These are phyloP conservation scores for Cyanoderma ruficeps DNA, from an alignment of 2,113 vertebrate species.

Conservation along the genomic window DNA sequence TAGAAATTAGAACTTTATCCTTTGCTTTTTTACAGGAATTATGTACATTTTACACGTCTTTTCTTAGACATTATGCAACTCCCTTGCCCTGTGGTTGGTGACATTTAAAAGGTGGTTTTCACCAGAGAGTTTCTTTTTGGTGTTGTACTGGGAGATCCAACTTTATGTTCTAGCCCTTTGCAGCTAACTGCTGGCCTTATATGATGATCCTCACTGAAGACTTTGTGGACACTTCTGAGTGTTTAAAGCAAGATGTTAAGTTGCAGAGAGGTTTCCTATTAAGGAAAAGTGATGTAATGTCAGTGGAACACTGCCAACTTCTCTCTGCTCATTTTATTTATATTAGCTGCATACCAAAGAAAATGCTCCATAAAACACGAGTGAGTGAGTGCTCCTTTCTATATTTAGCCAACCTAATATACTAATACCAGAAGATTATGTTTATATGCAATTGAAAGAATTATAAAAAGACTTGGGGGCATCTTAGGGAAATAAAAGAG, in stretches of 20 bases:
- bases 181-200: constrained; percentile 28
- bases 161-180: not conserved
- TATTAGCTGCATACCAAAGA: constrained; percentile 77
- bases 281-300: constrained; percentile 83
- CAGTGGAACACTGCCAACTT: constrained; percentile 66
- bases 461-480: constrained; percentile 37
- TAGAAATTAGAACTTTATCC: not conserved
- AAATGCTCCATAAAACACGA: constrained; percentile 53
- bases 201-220: constrained; percentile 53
- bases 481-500: constrained; percentile 48
- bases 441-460: constrained; percentile 69
- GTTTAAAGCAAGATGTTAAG: constrained; percentile 66
- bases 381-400: constrained; percentile 52
- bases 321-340: constrained; percentile 72
- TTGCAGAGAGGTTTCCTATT: constrained; percentile 81
- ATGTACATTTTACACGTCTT: not conserved
- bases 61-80: not conserved
- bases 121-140: not conserved
- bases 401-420: constrained; percentile 76
- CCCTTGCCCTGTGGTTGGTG: not conserved
- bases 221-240: constrained; percentile 64
- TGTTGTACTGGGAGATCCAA: not conserved
- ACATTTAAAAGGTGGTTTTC: not conserved
- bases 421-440: constrained; percentile 63
- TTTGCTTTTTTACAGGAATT: not conserved